These are phyloP conservation scores for Brachypodius melanocephalos DNA, from an alignment of 2,113 vertebrate genomes.

Conservation along the genomic window DNA sequence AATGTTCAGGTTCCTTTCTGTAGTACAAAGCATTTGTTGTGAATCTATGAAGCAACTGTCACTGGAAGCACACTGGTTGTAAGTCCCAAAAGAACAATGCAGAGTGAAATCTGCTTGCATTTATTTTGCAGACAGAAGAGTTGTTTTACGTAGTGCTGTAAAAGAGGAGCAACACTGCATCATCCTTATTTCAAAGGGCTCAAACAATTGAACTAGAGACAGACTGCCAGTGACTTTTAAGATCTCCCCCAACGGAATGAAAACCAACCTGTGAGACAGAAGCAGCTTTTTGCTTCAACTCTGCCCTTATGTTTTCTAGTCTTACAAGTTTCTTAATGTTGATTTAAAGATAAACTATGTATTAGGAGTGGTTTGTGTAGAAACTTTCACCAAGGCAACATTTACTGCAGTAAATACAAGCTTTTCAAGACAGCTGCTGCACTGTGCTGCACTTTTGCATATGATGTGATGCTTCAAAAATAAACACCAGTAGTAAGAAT, in stretches of 20 bases:
- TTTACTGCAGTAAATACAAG: background rate
- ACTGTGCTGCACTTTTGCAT: background rate
- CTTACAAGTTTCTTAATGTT: background rate
- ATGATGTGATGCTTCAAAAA: background rate
- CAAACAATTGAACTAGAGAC: background rate
- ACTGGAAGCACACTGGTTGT: background rate
- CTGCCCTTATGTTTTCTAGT: background rate
- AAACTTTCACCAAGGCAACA: background rate
- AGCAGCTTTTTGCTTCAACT: background rate
- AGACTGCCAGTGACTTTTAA: background rate
- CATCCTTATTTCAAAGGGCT: background rate
- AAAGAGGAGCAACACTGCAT: background rate
- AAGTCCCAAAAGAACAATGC: background rate
- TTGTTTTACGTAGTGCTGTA: background rate
- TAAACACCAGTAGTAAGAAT: background rate
- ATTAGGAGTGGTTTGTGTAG: background rate
- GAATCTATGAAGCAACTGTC: background rate
- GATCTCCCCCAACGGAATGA: background rate
- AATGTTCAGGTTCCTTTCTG: background rate
- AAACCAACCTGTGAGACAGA: background rate
- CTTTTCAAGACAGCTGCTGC: background rate
- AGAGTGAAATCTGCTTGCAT: background rate
- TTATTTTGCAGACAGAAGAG: background rate
- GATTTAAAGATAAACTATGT: background rate
- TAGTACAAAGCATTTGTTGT: background rate